A percentile compares a stretch with the other conserved stretches of the same genome.
Evolutionary conservation across 2,888 invertebrate genomes (phyloP).

Genomic region (Daptonema setosum): DNA sequence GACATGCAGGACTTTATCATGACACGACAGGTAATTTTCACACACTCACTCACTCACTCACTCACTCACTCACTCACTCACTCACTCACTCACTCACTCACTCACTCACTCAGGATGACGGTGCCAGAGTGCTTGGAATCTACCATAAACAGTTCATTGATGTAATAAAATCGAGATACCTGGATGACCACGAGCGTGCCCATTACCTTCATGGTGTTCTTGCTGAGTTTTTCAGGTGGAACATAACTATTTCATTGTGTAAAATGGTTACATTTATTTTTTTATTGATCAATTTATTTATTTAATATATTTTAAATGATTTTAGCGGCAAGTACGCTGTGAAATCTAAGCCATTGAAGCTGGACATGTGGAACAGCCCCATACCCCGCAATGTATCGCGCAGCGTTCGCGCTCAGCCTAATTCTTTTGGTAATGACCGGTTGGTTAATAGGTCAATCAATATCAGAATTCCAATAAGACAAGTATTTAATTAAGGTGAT

Average conservation of each 20-base stretch:
- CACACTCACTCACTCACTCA: background rate
- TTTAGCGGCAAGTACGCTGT: background rate
- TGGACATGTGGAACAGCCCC: background rate
- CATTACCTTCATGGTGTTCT: background rate
- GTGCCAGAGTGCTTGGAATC: background rate
- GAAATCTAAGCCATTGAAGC: background rate
- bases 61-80: background rate
- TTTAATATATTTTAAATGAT: too few relatives aligned
- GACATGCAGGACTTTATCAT: conserved; percentile 5
- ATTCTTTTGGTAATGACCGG: background rate
- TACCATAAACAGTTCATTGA: conserved; percentile 6
- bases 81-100: background rate
- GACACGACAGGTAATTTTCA: background rate
- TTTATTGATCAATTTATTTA: too few relatives aligned
- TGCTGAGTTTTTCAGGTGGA: background rate
- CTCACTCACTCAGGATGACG: background rate
- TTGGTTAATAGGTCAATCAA: too few relatives aligned
- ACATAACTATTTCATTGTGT: too few relatives aligned
- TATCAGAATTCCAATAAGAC: too few relatives aligned
- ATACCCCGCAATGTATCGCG: background rate
- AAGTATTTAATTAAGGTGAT: too few relatives aligned
- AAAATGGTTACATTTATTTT: too few relatives aligned
- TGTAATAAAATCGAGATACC: background rate
- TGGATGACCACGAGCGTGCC: background rate
- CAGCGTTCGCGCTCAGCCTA: background rate